Conservation (phyloP, 2,888 invertebrate genomes). For the Saturnia pavonia region DNA sequence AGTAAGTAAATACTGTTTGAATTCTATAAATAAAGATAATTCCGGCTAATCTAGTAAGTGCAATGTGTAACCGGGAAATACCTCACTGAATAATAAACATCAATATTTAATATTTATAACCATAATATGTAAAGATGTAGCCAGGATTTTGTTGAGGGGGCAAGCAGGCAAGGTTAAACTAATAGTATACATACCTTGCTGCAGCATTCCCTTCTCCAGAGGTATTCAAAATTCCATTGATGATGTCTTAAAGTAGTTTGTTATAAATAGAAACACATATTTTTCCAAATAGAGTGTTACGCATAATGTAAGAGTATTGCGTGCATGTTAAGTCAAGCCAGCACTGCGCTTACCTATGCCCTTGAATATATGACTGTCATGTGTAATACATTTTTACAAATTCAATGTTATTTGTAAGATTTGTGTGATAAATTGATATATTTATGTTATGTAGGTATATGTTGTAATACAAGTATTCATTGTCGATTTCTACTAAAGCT, state of each 20-base stretch:
- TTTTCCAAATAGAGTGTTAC: no score
- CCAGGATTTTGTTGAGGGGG: no score
- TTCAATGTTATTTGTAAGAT: not conserved
- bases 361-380: not conserved
- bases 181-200: no score
- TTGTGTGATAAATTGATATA: not conserved
- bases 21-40: not conserved
- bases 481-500: not conserved
- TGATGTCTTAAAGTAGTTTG: no score
- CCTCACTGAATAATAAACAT: not conserved
- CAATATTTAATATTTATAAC: not conserved
- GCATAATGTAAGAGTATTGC: no score
- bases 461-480: not conserved
- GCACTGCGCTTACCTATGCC: no score
- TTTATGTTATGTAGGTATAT: not conserved
- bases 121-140: no score
- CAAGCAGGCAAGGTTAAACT: no score
- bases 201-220: no score
- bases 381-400: not conserved
- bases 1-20: not conserved
- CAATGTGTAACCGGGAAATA: not conserved
- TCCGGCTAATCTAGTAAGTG: not conserved
- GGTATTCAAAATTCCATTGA: no score
- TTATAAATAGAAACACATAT: no score
- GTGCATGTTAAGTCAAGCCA: no score